These are phyloP conservation scores for Mallotus villosus DNA, from an alignment of 2,797 vertebrate genomes.

Conservation along the genomic window DNA sequence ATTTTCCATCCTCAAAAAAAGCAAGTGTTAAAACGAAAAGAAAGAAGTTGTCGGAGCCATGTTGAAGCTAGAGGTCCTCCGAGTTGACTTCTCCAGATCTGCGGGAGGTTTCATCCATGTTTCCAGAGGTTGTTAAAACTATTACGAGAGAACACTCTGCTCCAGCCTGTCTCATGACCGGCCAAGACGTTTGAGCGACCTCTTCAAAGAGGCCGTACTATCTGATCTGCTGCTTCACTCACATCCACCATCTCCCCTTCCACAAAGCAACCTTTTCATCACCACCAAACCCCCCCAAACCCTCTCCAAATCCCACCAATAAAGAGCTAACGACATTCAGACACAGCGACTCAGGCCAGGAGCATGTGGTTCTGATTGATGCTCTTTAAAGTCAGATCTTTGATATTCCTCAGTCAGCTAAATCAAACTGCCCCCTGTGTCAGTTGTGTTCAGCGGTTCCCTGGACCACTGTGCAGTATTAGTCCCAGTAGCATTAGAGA, in stretches of 20 bases:
- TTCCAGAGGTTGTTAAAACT: constrained; percentile 46
- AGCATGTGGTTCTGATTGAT: constrained; percentile 25
- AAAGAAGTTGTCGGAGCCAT: constrained; percentile 24
- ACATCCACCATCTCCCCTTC: constrained; percentile 16
- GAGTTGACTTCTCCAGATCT: constrained; percentile 32
- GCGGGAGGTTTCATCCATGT: constrained; percentile 12
- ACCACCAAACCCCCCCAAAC: constrained; percentile 22
- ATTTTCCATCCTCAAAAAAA: constrained; percentile 7
- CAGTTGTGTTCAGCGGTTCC: constrained; percentile 25
- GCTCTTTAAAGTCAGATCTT: constrained; percentile 2
- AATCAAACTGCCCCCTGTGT: constrained; percentile 9
- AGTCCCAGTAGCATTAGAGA: not conserved
- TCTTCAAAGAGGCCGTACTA: constrained; percentile 50
- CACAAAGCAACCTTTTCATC: constrained; percentile 41
- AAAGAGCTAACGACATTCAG: constrained; percentile 41
- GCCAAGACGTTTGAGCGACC: constrained; percentile 52
- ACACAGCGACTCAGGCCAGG: constrained; percentile 2
- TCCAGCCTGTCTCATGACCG: constrained; percentile 43
- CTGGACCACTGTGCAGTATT: constrained; percentile 2
- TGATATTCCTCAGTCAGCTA: constrained; percentile 16
- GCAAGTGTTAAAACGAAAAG: constrained; percentile 13
- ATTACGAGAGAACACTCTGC: constrained; percentile 33
- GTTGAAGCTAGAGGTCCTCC: constrained; percentile 15
- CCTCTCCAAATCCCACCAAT: constrained; percentile 36
- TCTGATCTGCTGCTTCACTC: constrained; percentile 31